phyloP scores from a whole-genome alignment of 2,888 invertebrate species.

The Laothoe populi region DNA sequence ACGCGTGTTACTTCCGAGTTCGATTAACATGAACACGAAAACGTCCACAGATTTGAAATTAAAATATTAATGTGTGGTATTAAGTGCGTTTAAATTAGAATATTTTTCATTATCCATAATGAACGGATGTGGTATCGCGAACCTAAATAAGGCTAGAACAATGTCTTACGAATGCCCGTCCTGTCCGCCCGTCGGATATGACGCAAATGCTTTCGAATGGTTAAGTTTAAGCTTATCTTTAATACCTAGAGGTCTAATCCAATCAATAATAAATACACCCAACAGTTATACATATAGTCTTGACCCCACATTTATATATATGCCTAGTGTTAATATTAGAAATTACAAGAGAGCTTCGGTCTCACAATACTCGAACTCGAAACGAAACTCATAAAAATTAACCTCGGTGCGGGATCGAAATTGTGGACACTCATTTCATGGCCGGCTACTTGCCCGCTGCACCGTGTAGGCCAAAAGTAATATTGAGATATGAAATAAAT shows the following conservation, averaged over 20 bases:
- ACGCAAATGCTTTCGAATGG: constrained; percentile 43
- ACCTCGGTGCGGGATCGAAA: too few species aligned
- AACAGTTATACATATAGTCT: too few species aligned
- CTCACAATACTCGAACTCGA: too few species aligned
- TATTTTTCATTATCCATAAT: constrained; percentile 19
- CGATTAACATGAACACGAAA: constrained; percentile 3
- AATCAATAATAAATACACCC: too few species aligned
- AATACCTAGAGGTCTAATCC: constrained; percentile 2
- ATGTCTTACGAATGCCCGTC: constrained; percentile 20
- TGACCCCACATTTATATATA: too few species aligned
- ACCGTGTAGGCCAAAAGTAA: too few species aligned
- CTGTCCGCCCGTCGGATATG: constrained; percentile 51
- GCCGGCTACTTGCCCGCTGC: too few species aligned
- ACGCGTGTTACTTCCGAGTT: constrained; percentile 7
- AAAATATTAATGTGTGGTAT: constrained; percentile 12
- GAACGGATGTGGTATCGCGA: constrained; percentile 16
- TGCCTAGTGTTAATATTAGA: too few species aligned
- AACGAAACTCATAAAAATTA: too few species aligned
- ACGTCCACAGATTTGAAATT: constrained; percentile 9
- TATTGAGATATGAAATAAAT: too few species aligned
- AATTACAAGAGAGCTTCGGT: too few species aligned
- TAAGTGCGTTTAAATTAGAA: constrained; percentile 21
- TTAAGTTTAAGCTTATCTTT: constrained; percentile 14
- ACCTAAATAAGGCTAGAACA: constrained; percentile 23
- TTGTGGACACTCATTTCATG: too few species aligned